phyloP scores from a whole-genome alignment of 2,797 vertebrate genomes.

The Avahi laniger region DNA sequence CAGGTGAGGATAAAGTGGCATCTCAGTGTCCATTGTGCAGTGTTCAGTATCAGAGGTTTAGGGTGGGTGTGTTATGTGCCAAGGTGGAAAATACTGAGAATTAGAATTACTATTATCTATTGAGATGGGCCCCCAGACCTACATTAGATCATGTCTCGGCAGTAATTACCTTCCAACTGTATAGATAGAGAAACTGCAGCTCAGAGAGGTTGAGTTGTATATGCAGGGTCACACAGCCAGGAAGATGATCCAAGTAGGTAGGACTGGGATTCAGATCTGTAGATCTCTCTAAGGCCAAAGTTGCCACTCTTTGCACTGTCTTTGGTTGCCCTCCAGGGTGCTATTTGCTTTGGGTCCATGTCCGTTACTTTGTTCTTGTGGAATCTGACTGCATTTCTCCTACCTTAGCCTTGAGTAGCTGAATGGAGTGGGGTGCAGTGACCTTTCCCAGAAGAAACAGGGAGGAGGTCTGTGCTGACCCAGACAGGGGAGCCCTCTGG shows the following conservation, averaged over 20 bases:
- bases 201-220: background rate
- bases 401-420: background rate
- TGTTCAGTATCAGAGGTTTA: background rate
- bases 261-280: background rate
- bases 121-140: background rate
- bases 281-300: background rate
- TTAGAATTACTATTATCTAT: background rate
- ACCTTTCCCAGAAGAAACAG: background rate
- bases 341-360: fast-evolving
- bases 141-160: too few species aligned
- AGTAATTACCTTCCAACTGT: background rate
- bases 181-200: background rate
- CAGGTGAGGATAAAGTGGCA: conserved; percentile 15
- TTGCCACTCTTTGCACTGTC: background rate
- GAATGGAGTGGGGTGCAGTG: background rate
- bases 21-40: fast-evolving
- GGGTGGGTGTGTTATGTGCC: fast-evolving
- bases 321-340: background rate
- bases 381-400: background rate
- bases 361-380: background rate
- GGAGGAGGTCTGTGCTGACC: background rate
- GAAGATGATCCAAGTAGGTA: background rate
- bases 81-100: too few species aligned
- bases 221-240: background rate
- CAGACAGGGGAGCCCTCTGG: background rate